Evolutionary conservation across 2,113 vertebrate species (phyloP).

Genomic region (Micronycteris hirsuta): DNA sequence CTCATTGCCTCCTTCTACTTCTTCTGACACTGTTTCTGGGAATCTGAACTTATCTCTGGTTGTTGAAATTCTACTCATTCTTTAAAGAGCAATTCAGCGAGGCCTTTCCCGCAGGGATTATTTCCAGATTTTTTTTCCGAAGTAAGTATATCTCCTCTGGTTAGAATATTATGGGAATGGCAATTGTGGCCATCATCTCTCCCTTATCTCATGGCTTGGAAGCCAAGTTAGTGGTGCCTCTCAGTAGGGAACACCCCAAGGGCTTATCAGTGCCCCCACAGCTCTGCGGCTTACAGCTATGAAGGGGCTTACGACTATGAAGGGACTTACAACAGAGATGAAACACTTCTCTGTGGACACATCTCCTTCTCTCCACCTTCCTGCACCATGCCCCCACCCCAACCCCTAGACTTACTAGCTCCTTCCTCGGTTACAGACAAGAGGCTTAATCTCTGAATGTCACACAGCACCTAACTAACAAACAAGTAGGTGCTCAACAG

Average conservation of each 20-base stretch:
- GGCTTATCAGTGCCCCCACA: background rate
- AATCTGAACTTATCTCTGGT: background rate
- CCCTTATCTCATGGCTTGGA: background rate
- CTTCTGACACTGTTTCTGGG: background rate
- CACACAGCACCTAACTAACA: background rate
- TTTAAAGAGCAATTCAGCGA: background rate
- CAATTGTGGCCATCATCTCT: background rate
- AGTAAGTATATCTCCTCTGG: background rate
- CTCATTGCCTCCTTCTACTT: background rate
- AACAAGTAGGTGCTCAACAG: background rate
- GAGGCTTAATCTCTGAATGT: background rate
- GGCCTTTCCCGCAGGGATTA: background rate
- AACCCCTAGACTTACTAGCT: background rate
- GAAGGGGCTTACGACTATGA: background rate
- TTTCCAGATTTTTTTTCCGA: slow-evolving; percentile 11
- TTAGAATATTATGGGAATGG: background rate
- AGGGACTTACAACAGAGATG: background rate
- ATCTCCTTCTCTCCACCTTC: background rate
- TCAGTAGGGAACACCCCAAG: fast-evolving
- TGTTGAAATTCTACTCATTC: background rate
- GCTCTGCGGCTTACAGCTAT: background rate
- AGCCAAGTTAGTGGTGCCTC: background rate
- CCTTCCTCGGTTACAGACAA: background rate
- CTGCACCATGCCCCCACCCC: too few species aligned
- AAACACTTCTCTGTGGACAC: background rate